A percentile compares a stretch with the other conserved stretches of the same genome.
phyloP scores from a whole-genome alignment of 2,888 invertebrate species.

The Drosophila nigritarsus region DNA sequence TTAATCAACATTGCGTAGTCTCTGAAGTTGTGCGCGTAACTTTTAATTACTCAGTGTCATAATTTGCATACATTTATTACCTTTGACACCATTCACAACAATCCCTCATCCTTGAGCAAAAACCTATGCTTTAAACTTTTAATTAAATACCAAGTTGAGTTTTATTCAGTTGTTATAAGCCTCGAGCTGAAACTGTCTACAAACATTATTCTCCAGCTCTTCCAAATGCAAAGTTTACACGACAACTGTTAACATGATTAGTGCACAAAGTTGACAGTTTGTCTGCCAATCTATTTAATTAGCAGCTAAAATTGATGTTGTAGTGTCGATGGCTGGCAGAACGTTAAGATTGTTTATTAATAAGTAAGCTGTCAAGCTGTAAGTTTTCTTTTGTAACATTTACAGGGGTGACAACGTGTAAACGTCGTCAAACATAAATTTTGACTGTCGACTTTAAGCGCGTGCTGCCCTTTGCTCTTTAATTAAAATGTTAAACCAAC shows the following conservation, averaged over 20 bases:
- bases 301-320: neutral
- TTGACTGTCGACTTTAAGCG: constrained; percentile 37
- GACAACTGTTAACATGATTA: constrained; percentile 36
- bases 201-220: constrained; percentile 4
- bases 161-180: constrained; percentile 30
- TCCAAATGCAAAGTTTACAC: constrained; percentile 38
- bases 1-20: constrained; percentile 27
- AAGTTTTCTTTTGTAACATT: neutral
- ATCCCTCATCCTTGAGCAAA: constrained; percentile 2
- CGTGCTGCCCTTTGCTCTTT: constrained; percentile 45
- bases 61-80: constrained; percentile 73
- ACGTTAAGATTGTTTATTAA: neutral
- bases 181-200: constrained; percentile 25
- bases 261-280: constrained; percentile 17
- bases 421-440: constrained; percentile 31
- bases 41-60: constrained; percentile 68
- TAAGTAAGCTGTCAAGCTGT: neutral
- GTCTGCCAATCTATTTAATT: neutral
- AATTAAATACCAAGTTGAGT: constrained; percentile 72
- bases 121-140: constrained; percentile 69
- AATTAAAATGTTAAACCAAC: constrained; percentile 74
- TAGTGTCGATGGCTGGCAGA: neutral
- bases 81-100: constrained; percentile 28
- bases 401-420: constrained; percentile 22
- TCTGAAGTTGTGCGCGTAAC: constrained; percentile 31